Percentiles rank a stretch among this genome's conserved stretches.
Evolutionary conservation across 2,888 invertebrate genomes (phyloP).

Genomic region (Drosophila melanosoma): DNA sequence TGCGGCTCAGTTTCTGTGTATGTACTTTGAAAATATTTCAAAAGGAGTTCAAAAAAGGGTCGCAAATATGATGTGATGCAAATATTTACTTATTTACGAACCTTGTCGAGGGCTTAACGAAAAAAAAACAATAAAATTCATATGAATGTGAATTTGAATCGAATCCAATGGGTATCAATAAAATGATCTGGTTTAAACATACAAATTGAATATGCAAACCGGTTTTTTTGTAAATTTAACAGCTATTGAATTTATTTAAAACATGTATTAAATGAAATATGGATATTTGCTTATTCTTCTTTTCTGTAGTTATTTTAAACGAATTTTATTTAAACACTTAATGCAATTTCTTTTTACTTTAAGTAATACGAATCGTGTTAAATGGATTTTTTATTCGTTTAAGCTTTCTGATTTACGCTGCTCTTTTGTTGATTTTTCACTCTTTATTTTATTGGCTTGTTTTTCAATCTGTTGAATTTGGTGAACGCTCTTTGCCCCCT

Average conservation of each 20-base stretch:
- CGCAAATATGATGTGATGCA: background rate
- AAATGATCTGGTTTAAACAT: background rate
- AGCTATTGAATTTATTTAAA: background rate
- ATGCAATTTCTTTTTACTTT: background rate
- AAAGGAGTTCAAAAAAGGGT: background rate
- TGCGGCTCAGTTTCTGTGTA: background rate
- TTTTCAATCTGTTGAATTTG: constrained; percentile 52
- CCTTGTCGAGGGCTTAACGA: background rate
- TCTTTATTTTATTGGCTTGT: constrained; percentile 41
- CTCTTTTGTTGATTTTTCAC: constrained; percentile 6
- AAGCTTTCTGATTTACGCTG: background rate
- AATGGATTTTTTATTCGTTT: constrained; percentile 7
- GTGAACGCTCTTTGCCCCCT: constrained; percentile 21
- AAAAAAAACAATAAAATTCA: background rate
- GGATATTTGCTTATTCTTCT: background rate
- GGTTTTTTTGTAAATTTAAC: background rate
- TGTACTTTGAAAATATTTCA: background rate
- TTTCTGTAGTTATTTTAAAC: background rate
- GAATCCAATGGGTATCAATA: background rate
- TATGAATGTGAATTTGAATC: background rate
- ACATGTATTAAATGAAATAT: background rate
- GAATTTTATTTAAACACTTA: background rate
- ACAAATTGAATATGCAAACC: background rate
- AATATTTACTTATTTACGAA: constrained; percentile 16
- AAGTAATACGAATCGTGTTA: background rate